These are phyloP conservation scores for Cardiocondyla obscurior DNA, from an alignment of 1,140 invertebrate species.

Conservation along the genomic window DNA sequence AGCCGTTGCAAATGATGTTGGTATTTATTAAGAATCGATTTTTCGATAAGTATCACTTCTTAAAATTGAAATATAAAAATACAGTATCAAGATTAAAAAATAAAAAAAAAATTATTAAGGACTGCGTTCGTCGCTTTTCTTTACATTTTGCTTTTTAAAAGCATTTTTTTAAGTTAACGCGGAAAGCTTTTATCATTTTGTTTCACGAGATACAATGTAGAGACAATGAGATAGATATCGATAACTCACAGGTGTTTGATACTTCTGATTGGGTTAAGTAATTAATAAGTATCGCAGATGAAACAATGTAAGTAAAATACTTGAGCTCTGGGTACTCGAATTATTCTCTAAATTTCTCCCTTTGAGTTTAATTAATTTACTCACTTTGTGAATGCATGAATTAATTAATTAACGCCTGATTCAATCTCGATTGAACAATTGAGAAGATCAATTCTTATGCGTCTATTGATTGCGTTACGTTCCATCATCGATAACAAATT, in stretches of 20 bases:
- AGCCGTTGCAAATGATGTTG: no score
- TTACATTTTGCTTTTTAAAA: background rate
- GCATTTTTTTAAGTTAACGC: no score
- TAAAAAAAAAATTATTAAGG: background rate
- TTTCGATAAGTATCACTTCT: background rate
- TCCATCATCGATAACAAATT: background rate
- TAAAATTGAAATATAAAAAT: background rate
- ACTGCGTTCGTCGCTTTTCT: background rate
- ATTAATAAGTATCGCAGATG: background rate
- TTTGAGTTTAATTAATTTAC: background rate
- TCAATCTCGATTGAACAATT: background rate
- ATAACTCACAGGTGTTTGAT: slow-evolving; percentile 30
- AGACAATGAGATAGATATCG: no score
- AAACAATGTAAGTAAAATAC: background rate
- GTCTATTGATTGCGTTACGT: no score
- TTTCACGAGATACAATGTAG: background rate
- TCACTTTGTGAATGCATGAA: no score
- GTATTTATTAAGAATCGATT: background rate
- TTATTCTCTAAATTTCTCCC: background rate
- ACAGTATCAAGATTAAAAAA: background rate
- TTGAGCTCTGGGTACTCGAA: background rate
- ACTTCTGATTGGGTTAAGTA: background rate
- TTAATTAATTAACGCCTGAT: background rate
- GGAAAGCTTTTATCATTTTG: slow-evolving; percentile 19
- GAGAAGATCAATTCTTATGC: background rate